Evolutionary conservation across 2,888 invertebrate genomes (phyloP), one percentile per base, ranked within the genome.

Genomic region (Malacosoma neustria): DNA sequence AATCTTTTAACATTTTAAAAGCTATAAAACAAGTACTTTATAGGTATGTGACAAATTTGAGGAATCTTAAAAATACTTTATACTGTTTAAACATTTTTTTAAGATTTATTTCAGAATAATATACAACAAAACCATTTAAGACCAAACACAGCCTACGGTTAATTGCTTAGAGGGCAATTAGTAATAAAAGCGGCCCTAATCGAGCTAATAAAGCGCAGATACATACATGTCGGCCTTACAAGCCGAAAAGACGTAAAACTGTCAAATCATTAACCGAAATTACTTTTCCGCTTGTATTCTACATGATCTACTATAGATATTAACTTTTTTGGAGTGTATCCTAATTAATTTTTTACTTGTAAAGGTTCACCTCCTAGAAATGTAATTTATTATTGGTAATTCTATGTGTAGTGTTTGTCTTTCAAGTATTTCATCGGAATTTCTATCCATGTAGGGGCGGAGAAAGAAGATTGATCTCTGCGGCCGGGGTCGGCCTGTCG

Each of bases 231-330:
- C 38, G 36, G 13, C 39, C 42, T 42, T 61, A 64, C 63, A 51
- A 49, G 46, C 53, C 57, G 61, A 60, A 58, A 64, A 66, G 46
- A 62, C 59, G 61, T 68, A 66, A 74, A 73, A 72, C 59, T 72
- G 71, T 70, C 67, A 67, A 77, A 72, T 74, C 70, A 73, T 71
- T 73, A 68, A 63, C 54, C 62, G 50, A 66, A 75, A 75, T 76
- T 73, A 66, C 65, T 62, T 69, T 64, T 56, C 51, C 54, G 51
- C 56, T 58, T 49, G 54, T 53, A 55, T 47, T 56, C 30, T 22
- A 9, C 22, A 22, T 22, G 22, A 22, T 22, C 22, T 9, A 22
- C 22, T 9, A n/a, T n/a, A n/a, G n/a, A n/a, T n/a, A n/a, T n/a
- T n/a, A n/a, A n/a, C n/a, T n/a, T n/a, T n/a, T n/a, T n/a, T n/a